These are phyloP conservation scores for Macrobrachium rosenbergii DNA, from an alignment of 1,140 invertebrate genomes.

Conservation along the genomic window DNA sequence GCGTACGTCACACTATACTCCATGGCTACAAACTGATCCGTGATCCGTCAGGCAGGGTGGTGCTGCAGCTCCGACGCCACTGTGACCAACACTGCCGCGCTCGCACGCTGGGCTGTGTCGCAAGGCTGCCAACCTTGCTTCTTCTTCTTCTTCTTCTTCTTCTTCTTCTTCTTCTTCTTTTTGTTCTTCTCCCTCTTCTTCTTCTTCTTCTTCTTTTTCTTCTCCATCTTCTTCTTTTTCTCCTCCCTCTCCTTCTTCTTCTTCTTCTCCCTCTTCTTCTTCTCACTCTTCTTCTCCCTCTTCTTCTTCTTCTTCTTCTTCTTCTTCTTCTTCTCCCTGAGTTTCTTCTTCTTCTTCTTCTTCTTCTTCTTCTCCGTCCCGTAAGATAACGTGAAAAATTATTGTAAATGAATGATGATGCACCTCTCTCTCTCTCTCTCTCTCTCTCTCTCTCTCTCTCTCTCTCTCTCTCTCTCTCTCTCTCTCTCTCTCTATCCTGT, in stretches of 20 bases:
- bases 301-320: neutral
- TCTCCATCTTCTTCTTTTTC: slow-evolving; percentile 3
- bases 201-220: too few relatives aligned
- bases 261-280: neutral
- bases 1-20: slow-evolving; percentile 60
- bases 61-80: neutral
- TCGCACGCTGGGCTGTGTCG: neutral
- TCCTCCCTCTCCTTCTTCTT: neutral
- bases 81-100: neutral
- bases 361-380: neutral
- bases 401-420: neutral
- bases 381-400: neutral
- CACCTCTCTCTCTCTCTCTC: slow-evolving; percentile 29
- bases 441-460: slow-evolving; percentile 34
- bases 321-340: slow-evolving; percentile 5
- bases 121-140: neutral
- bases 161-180: neutral
- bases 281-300: neutral
- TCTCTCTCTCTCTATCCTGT: neutral
- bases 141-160: slow-evolving; percentile 10
- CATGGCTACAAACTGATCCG: slow-evolving; percentile 58
- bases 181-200: neutral
- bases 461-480: slow-evolving; percentile 17
- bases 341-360: neutral
- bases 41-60: neutral